Percentiles rank a stretch among this genome's conserved stretches.
phyloP scores from a whole-genome alignment of 2,888 invertebrate species.

The Mechanitis mazaeus region DNA sequence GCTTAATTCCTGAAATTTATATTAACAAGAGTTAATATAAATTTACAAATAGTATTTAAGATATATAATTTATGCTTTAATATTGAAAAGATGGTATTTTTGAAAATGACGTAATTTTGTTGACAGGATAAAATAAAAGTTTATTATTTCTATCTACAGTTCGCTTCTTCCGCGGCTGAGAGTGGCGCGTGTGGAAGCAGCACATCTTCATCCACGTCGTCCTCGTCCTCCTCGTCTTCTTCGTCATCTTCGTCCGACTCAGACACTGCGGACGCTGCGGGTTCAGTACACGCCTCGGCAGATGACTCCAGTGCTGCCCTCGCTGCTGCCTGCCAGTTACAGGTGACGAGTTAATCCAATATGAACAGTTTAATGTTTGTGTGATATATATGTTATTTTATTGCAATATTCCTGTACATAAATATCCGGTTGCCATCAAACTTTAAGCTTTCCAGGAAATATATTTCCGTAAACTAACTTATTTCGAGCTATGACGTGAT shows the following conservation, averaged over 20 bases:
- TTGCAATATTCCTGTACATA: not conserved
- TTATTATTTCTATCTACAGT: constrained; percentile 42
- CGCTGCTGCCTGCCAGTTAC: constrained; percentile 75
- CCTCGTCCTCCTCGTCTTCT: constrained; percentile 66
- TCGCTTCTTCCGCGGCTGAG: constrained; percentile 57
- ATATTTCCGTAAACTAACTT: constrained; percentile 3
- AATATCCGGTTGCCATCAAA: not conserved
- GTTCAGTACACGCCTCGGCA: constrained; percentile 56
- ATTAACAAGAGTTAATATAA: not conserved
- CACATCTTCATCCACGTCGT: constrained; percentile 63
- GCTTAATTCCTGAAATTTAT: too few species aligned
- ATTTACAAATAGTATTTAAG: not conserved
- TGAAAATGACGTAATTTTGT: too few species aligned
- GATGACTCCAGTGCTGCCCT: constrained; percentile 76
- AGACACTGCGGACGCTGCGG: constrained; percentile 64
- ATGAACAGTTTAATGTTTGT: too few species aligned
- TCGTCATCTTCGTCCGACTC: constrained; percentile 69
- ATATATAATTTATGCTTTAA: too few species aligned
- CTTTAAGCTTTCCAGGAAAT: not conserved
- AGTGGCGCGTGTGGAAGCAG: constrained; percentile 63
- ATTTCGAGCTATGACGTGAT: constrained; percentile 19
- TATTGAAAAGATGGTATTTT: too few species aligned
- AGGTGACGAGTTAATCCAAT: constrained; percentile 44
- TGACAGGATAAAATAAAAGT: not conserved
- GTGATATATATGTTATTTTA: too few species aligned